phyloP scores from a whole-genome alignment of 2,888 invertebrate genomes.

The Nomada ruficornis region DNA sequence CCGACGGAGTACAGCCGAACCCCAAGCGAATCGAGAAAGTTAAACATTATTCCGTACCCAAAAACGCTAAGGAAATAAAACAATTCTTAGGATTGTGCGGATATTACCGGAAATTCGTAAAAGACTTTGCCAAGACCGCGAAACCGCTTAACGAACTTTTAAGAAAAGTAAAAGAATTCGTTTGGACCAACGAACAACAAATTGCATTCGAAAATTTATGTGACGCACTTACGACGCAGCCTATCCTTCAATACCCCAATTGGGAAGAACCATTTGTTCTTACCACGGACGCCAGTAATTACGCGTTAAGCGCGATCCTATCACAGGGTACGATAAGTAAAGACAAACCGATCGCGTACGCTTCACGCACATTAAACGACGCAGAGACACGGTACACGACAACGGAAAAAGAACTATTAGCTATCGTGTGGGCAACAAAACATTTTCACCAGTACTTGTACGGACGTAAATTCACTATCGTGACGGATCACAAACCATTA shows the following conservation, averaged over 20 bases:
- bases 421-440: too few species aligned
- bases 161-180: conserved; percentile 11
- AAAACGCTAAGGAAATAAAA: conserved; percentile 16
- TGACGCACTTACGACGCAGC: conserved; percentile 4
- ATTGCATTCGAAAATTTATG: conserved; percentile 22
- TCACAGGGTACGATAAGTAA: too few species aligned
- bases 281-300: conserved; percentile 42
- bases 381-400: not conserved
- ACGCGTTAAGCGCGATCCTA: too few species aligned
- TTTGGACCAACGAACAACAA: conserved; percentile 14
- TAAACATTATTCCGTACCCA: conserved; percentile 16
- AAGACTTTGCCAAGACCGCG: conserved; percentile 26
- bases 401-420: conserved; percentile 37
- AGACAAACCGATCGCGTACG: not conserved
- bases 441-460: too few species aligned
- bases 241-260: conserved; percentile 38
- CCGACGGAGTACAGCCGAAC: conserved; percentile 5
- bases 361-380: conserved; percentile 8
- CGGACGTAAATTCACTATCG: too few species aligned
- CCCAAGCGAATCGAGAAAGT: conserved; percentile 6
- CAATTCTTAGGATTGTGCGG: conserved; percentile 23
- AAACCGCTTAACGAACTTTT: conserved; percentile 14
- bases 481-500: too few species aligned
- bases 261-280: conserved; percentile 28
- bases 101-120: conserved; percentile 34